These are phyloP conservation scores for Andricus quercusramuli DNA, from an alignment of 2,888 invertebrate genomes.

Conservation along the genomic window DNA sequence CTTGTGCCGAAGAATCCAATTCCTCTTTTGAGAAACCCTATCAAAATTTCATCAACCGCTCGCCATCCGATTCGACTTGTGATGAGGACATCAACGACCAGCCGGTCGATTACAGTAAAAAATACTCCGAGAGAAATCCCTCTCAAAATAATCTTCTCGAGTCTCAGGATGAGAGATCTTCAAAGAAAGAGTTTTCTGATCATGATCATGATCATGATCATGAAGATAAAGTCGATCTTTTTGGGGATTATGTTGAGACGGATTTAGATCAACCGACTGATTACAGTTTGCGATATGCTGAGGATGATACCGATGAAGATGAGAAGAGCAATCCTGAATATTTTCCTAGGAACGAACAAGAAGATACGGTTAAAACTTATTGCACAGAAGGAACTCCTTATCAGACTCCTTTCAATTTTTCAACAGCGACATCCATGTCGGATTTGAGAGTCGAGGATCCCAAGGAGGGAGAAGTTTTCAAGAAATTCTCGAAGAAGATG, in stretches of 20 bases:
- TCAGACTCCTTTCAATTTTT: conserved; percentile 86
- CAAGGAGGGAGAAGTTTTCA: conserved; percentile 65
- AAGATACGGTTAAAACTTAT: conserved; percentile 94
- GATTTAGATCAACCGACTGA: conserved; percentile 96
- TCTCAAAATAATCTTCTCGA: conserved; percentile 51
- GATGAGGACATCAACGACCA: conserved; percentile 78
- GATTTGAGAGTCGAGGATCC: conserved; percentile 84
- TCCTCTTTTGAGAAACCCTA: conserved; percentile 49
- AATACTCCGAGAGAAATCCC: conserved; percentile 77
- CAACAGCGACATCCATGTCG: conserved; percentile 93
- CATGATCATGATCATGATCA: conserved; percentile 60
- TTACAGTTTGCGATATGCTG: conserved; percentile 93
- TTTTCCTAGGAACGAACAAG: conserved; percentile 75
- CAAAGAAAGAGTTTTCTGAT: conserved; percentile 67
- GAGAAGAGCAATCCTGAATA: conserved; percentile 71
- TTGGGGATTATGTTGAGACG: conserved; percentile 90
- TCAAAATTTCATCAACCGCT: conserved; percentile 48
- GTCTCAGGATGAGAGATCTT: conserved; percentile 51
- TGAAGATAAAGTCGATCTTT: conserved; percentile 68
- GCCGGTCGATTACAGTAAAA: conserved; percentile 82
- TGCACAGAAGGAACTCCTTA: conserved; percentile 95
- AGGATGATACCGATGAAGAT: conserved; percentile 86
- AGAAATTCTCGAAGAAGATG: conserved; percentile 59
- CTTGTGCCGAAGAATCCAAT: conserved; percentile 47
- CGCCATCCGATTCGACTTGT: conserved; percentile 46